Conservation (phyloP, 2,797 vertebrate genomes). For the Sebastes kiyomatsui region DNA sequence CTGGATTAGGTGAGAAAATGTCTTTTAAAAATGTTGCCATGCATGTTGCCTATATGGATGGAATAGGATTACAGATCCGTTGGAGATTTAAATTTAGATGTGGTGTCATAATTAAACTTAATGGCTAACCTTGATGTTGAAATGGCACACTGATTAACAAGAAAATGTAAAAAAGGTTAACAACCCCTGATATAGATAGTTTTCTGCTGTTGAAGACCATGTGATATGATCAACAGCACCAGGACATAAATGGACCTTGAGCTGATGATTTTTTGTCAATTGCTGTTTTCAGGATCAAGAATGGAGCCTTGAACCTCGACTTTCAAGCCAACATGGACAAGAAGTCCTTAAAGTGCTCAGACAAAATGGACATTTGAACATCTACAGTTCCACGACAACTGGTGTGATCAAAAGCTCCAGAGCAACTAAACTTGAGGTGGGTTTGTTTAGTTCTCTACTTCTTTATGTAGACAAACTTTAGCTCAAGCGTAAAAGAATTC, state of each 20-base stretch:
- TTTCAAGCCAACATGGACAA: background rate
- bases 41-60: too few relatives aligned
- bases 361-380: background rate
- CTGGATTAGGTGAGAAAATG: too few relatives aligned
- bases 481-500: background rate
- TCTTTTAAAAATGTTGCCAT: too few relatives aligned
- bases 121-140: too few relatives aligned
- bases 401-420: background rate
- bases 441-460: background rate
- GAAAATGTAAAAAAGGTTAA: too few relatives aligned
- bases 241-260: background rate
- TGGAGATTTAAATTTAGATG: too few relatives aligned
- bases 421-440: background rate
- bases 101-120: too few relatives aligned
- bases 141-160: too few relatives aligned
- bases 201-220: background rate
- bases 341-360: background rate
- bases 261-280: background rate
- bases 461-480: constrained; percentile 10
- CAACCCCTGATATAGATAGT: too few relatives aligned
- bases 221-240: background rate
- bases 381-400: background rate
- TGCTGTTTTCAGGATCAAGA: background rate
- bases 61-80: too few relatives aligned
- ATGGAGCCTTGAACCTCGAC: background rate